Percentiles rank a stretch among this genome's conserved stretches.
phyloP scores from a whole-genome alignment of 2,113 vertebrate genomes.

The Todiramphus chloris region DNA sequence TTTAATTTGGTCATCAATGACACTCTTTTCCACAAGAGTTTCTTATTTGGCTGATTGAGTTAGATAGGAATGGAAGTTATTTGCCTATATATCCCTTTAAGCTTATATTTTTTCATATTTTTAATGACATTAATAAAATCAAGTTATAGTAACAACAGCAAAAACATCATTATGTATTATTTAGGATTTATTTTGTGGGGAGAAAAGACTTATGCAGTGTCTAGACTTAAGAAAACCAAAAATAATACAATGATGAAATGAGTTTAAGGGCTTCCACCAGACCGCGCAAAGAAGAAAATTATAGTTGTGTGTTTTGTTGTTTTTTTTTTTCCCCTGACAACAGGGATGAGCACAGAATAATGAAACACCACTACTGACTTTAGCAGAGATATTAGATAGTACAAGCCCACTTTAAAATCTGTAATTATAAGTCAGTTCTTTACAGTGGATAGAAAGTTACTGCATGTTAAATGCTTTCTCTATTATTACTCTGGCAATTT shows the following conservation, averaged over 20 bases:
- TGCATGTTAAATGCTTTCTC: not conserved
- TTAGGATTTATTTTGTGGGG: not conserved
- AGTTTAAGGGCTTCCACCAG: not conserved
- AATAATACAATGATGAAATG: not conserved
- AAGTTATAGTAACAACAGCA: not conserved
- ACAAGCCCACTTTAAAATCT: not conserved
- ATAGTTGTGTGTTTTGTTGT: not conserved
- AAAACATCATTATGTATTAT: not conserved
- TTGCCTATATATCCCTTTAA: not conserved
- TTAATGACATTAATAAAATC: not conserved
- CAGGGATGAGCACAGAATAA: not conserved
- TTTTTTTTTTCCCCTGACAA: not conserved
- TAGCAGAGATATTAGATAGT: not conserved
- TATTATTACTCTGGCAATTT: not conserved
- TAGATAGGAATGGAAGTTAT: not conserved
- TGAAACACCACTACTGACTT: not conserved
- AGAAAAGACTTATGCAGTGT: not conserved
- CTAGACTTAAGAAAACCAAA: not conserved
- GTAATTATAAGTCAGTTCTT: not conserved
- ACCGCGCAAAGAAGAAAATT: not conserved
- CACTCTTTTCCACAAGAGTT: not conserved
- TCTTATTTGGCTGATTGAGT: not conserved
- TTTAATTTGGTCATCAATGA: not conserved
- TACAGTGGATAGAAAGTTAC: not conserved
- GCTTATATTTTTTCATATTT: not conserved